Evolutionary conservation across 2,888 invertebrate genomes (phyloP).

Genomic region (Ceraclea dissimilis): DNA sequence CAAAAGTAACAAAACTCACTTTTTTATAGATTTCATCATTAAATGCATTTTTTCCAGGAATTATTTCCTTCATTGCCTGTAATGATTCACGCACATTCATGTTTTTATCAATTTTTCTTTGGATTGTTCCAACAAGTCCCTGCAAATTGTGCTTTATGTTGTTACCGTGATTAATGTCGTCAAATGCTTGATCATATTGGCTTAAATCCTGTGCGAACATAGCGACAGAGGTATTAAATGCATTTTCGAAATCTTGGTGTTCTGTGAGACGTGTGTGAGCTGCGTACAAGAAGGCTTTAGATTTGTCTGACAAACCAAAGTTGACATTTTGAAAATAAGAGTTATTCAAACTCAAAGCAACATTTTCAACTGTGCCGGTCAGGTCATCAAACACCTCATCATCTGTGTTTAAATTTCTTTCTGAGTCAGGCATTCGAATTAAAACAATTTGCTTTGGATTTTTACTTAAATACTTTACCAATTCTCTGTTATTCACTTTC

Average conservation of each 20-base stretch:
- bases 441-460: neutral
- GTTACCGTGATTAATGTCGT: neutral
- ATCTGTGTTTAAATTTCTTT: neutral
- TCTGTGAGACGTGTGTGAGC: neutral
- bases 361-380: neutral
- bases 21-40: neutral
- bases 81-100: neutral
- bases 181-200: neutral
- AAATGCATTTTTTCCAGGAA: neutral
- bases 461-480: neutral
- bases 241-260: neutral
- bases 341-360: neutral
- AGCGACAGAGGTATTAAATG: neutral
- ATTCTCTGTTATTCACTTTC: neutral
- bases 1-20: neutral
- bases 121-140: neutral
- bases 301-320: neutral
- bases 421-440: neutral
- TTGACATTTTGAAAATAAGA: neutral
- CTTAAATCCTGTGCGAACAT: neutral
- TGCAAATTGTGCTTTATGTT: neutral
- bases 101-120: neutral
- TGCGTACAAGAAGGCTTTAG: neutral
- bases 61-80: neutral
- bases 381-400: neutral